Evolutionary conservation across 2,113 vertebrate species (phyloP), one percentile per base, ranked within the genome.

Genomic region (Sorex fumeus): DNA sequence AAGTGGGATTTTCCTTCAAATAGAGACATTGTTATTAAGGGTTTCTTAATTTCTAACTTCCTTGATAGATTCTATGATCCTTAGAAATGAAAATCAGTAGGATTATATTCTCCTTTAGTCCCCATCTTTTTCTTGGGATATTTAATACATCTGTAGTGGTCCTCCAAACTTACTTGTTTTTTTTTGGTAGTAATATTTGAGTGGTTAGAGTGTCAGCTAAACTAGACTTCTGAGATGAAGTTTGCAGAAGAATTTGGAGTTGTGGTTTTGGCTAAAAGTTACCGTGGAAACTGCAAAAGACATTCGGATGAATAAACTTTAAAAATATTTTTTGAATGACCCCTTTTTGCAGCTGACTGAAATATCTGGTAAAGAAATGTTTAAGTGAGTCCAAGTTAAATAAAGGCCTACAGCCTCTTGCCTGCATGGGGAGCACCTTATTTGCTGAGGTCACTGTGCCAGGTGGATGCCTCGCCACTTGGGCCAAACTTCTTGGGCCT

Each of bases 311-410:
- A 84, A 94, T 76, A 84, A 84, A 91, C 78, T 85, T 93, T 79
- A 47, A 91, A 87, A 91, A 79, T 79, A 87, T 43, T 87, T 94
- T 95, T 94, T 94, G 40, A 92, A 92, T 95, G 94, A 86, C n/a
- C 78, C 77, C 28, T 93, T 94, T 96, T 60, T 92, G 32, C 64
- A 95, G 66, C 67, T 86, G 76, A 95, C 60, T 83, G 62, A 84
- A 88, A 60, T 91, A 76, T 84, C 57, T 70, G 45, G 16, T 87
- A 76, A 87, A 94, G 57, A 85, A 93, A 82, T 53, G 11, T 87
- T 0, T 30, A 72, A 60, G 19, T 84, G 43, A 64, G 45, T 93
- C 62, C 84, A 83, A 93, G 30, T 74, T 34, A 57, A 95, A 89
- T 72, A 84, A 71, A 81, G 43, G 21, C 43, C 64, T 16, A 77